phyloP scores from a whole-genome alignment of 2,888 invertebrate genomes.

The Calephelis perditalis region DNA sequence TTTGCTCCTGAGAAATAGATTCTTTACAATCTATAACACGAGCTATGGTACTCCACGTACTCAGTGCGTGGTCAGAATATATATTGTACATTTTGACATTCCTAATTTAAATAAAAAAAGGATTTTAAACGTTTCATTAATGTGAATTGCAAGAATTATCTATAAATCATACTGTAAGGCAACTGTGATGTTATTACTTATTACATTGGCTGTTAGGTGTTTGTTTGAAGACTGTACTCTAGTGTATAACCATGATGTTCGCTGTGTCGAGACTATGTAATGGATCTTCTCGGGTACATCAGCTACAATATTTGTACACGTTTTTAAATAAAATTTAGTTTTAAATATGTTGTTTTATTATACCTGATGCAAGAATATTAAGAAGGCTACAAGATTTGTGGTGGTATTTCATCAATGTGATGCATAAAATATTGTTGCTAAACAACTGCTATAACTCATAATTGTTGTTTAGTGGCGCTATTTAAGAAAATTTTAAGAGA shows the following conservation, averaged over 20 bases:
- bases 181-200: slow-evolving; percentile 43
- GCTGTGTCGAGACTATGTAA: slow-evolving; percentile 8
- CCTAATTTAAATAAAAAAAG: neutral
- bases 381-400: neutral
- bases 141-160: slow-evolving; percentile 2
- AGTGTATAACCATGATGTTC: slow-evolving; percentile 5
- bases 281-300: slow-evolving; percentile 48
- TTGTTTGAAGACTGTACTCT: slow-evolving; percentile 42
- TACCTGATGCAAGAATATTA: slow-evolving; percentile 6
- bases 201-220: slow-evolving; percentile 36
- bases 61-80: neutral
- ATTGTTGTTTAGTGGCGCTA: too few relatives aligned
- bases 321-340: slow-evolving; percentile 53
- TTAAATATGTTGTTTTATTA: slow-evolving; percentile 25
- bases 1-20: slow-evolving; percentile 2
- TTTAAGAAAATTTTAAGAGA: too few relatives aligned
- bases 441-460: neutral
- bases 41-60: too few relatives aligned
- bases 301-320: slow-evolving; percentile 68
- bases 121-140: neutral
- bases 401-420: too few relatives aligned
- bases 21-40: slow-evolving; percentile 1
- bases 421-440: neutral
- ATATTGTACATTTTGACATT: slow-evolving; percentile 7
- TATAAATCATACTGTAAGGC: slow-evolving; percentile 27